Conservation (phyloP, 2,888 invertebrate species). For the Trachelus iudaicus region DNA sequence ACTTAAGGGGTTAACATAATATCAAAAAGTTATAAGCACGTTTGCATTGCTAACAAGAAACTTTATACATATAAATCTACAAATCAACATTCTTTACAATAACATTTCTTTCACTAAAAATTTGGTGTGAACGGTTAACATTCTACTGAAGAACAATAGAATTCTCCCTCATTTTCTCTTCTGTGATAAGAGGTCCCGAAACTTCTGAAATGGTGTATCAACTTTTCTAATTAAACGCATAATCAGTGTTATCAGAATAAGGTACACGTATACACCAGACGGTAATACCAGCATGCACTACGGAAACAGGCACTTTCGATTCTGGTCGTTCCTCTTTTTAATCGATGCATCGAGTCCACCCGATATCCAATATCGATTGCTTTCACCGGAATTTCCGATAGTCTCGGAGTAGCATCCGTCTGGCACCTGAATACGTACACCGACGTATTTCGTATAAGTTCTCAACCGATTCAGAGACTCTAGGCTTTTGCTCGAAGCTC, state of each 20-base stretch:
- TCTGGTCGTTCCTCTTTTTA: background rate
- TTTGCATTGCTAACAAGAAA: too few species aligned
- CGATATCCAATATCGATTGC: background rate
- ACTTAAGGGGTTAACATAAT: too few species aligned
- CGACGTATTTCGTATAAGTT: background rate
- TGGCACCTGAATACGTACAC: background rate
- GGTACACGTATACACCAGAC: background rate
- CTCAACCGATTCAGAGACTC: constrained; percentile 26
- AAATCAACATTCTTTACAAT: too few species aligned
- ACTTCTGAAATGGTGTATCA: too few species aligned
- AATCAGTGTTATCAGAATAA: background rate
- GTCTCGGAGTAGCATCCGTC: background rate
- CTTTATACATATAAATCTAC: too few species aligned
- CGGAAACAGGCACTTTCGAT: background rate
- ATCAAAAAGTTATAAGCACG: too few species aligned
- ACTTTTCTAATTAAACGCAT: background rate
- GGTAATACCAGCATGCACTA: background rate
- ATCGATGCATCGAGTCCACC: background rate
- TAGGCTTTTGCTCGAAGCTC: constrained; percentile 21
- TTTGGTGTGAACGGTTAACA: too few species aligned
- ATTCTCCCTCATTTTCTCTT: too few species aligned
- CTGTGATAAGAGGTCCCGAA: too few species aligned
- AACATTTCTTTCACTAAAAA: too few species aligned
- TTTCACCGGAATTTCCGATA: background rate
- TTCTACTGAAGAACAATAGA: too few species aligned